These are phyloP conservation scores for Fistularia tabacaria DNA, from an alignment of 2,797 vertebrate genomes.

Conservation along the genomic window DNA sequence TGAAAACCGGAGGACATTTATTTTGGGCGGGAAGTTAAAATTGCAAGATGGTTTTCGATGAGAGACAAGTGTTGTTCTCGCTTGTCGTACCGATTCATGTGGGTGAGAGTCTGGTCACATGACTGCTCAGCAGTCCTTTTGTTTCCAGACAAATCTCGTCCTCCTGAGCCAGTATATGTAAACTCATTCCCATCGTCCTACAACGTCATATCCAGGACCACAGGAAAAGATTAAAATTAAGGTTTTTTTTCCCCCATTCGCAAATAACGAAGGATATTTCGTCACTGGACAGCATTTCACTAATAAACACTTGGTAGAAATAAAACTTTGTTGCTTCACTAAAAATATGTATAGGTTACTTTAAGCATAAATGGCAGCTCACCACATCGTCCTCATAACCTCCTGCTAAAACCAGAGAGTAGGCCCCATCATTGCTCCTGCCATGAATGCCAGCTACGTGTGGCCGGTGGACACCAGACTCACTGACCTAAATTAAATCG, in stretches of 20 bases:
- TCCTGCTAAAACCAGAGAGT: conserved; percentile 91
- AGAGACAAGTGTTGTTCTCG: not conserved
- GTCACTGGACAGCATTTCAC: too few relatives aligned
- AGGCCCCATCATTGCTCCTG: conserved; percentile 91
- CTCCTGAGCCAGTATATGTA: conserved; percentile 95
- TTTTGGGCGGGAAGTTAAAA: not conserved
- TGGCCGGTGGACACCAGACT: conserved; percentile 91
- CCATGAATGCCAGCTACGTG: conserved; percentile 97
- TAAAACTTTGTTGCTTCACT: too few relatives aligned
- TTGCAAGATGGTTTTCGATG: not conserved
- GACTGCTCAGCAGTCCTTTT: conserved; percentile 96
- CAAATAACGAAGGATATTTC: too few relatives aligned
- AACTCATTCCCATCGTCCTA: conserved; percentile 96
- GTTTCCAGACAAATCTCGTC: conserved; percentile 94
- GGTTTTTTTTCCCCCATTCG: not conserved
- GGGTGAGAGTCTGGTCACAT: conserved; percentile 96
- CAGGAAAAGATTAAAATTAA: not conserved
- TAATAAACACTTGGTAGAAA: too few relatives aligned
- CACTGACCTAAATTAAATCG: conserved; percentile 82
- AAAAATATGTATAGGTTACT: not conserved
- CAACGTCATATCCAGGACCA: conserved; percentile 6
- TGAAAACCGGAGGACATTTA: not conserved
- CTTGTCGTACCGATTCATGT: conserved; percentile 88
- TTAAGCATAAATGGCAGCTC: conserved; percentile 32
- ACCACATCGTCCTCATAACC: conserved; percentile 98